Evolutionary conservation across 1,140 invertebrate species (phyloP).

Genomic region (Macrotrachela quadricornifera): DNA sequence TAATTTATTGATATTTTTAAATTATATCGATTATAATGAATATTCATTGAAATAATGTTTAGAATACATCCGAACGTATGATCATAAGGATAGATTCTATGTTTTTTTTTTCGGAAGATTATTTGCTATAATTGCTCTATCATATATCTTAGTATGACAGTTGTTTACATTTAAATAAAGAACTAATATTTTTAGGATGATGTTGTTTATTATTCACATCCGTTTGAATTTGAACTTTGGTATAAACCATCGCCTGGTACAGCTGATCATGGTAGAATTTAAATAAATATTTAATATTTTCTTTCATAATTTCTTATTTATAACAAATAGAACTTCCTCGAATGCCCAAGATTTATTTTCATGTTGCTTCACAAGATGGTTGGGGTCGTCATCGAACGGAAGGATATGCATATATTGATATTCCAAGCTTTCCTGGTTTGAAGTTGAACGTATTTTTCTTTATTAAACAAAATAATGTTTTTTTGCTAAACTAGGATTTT

Average conservation of each 20-base stretch:
- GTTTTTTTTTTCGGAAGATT: too few species aligned
- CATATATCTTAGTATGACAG: too few species aligned
- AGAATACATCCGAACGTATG: too few species aligned
- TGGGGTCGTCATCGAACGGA: constrained; percentile 37
- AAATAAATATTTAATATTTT: not conserved
- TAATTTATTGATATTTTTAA: too few species aligned
- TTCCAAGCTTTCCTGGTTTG: constrained; percentile 34
- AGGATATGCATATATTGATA: constrained; percentile 35
- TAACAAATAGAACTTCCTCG: constrained; percentile 16
- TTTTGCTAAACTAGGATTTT: not conserved
- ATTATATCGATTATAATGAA: too few species aligned
- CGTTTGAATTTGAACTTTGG: constrained; percentile 28
- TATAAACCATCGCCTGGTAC: constrained; percentile 9
- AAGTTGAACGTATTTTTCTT: too few species aligned
- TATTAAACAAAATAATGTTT: too few species aligned
- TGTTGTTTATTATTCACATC: constrained; percentile 30
- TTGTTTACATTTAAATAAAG: too few species aligned
- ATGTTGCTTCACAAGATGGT: constrained; percentile 31
- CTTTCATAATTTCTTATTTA: not conserved
- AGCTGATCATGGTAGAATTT: too few species aligned
- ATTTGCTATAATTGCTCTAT: too few species aligned
- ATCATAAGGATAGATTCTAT: too few species aligned
- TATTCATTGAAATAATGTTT: too few species aligned
- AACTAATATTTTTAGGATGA: constrained; percentile 23
- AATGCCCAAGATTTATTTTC: constrained; percentile 29